Evolutionary conservation across 2,888 invertebrate genomes (phyloP), one percentile per base, ranked within the genome.

Genomic region (Pseudococcus viburni): DNA sequence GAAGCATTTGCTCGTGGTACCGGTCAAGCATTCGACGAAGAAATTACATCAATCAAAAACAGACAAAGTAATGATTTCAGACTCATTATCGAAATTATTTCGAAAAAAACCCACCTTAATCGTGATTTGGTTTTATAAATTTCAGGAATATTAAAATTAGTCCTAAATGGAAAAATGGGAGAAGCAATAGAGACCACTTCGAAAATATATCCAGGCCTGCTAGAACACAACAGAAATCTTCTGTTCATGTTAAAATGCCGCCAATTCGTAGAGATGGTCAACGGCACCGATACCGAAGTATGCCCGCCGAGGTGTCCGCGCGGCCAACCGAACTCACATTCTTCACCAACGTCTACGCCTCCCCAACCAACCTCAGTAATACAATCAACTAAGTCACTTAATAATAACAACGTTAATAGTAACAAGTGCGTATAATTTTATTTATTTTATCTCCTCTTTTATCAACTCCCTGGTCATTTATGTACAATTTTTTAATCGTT

Each of bases 251-350:
- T 99, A 91, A 98, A 98, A 93, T 98, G 98, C 92, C 95, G 99
- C 89, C 99, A 99, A 93, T 99, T 99, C 93, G 96, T 99, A 64
- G 99, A 99, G 93, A 98, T 99, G 98, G 97, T 99, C 90, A 96
- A 96, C 92, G 97, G 97, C 89, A 95, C 96, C 88, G 97, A 97
- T 92, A 94, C 95, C 83, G 96, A 94, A 92, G 94, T 94, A 51
- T 91, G 91, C 89, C 91, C 91, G 85, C 91, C 91, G 86, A 91
- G 92, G 89, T 91, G 91, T 91, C 91, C 92, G 91, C 90, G 92
- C 90, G 91, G 92, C 91, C 90, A 59, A 89, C 90, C 80, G n/a
- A 80, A 86, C 12, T 73, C 84, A 59, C 84, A 88, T 90, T 89
- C 89, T 89, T 90, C 42, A 89, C 90, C 89, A 90, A 90, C n/a